Evolutionary conservation across 1,140 invertebrate species (phyloP).

Genomic region (Drosophila insularis): DNA sequence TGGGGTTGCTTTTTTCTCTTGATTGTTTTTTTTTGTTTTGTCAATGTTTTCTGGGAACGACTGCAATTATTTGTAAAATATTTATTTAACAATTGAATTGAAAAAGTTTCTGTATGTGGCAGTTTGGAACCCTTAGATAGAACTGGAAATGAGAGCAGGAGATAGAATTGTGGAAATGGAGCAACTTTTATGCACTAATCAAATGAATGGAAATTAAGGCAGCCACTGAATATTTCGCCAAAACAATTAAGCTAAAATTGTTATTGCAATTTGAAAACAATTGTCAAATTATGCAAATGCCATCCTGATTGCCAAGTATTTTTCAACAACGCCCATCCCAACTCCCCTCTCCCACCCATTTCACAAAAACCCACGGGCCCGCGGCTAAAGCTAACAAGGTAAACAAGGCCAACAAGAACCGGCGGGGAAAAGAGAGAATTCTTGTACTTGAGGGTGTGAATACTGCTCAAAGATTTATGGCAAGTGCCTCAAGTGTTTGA

Average conservation of each 20-base stretch:
- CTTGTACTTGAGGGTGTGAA: slow-evolving; percentile 34
- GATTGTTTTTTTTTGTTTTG: slow-evolving; percentile 14
- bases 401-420: slow-evolving; percentile 39
- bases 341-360: no score
- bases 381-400: slow-evolving; percentile 60
- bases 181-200: slow-evolving; percentile 70
- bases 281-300: slow-evolving; percentile 81
- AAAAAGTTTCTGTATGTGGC: slow-evolving; percentile 74
- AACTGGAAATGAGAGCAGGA: not conserved
- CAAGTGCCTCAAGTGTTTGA: slow-evolving; percentile 43
- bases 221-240: slow-evolving; percentile 59
- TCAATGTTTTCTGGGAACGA: slow-evolving; percentile 9
- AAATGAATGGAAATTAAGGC: slow-evolving; percentile 77
- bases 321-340: slow-evolving; percentile 40
- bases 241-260: slow-evolving; percentile 81
- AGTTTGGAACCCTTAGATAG: slow-evolving; percentile 32
- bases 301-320: slow-evolving; percentile 73
- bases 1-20: slow-evolving; percentile 17
- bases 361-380: not conserved
- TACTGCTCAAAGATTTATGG: slow-evolving; percentile 75
- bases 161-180: slow-evolving; percentile 20
- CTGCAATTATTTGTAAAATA: slow-evolving; percentile 80
- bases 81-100: slow-evolving; percentile 81
- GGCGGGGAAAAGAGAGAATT: not conserved
- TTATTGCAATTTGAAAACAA: slow-evolving; percentile 82